Base-by-base conservation (phyloP, 2,888 invertebrate species). In the Lasioglossum leucozonium region DNA sequence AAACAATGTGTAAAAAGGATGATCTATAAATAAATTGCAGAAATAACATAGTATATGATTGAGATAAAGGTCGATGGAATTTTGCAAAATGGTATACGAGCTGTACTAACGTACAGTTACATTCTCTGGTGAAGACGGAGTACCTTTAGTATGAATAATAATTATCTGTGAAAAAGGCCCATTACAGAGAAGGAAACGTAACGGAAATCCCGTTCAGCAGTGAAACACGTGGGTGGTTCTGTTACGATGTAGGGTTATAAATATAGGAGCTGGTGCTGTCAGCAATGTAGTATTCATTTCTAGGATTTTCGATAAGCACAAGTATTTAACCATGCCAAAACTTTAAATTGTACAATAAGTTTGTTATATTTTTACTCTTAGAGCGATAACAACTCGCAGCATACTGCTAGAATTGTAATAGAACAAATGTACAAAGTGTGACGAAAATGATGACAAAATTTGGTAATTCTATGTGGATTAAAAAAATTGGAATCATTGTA, bases 191-290 rank as follows among this genome's bases (percentile, higher is more conserved):
- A 16, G 58, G 26, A 58, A 58, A 58, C 26, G 58, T 58, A 58
- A 58, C 58, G 58, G 58, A 58, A 58, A 58, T 58, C 58, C 26
- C 58, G 58, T 58, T 58, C 58, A 58, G 58, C 58, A 16, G 58
- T 26, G 16, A 58, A 58, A 58, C 58, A 58, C 58, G 58, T 58
- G 58, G 58, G 58, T 58, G 58, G 58, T n/a, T 58, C 58, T 58
- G 58, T 26, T 26, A 26, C 26, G 26, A 5, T 16, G 26, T 5
- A 5, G 58, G 26, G 13, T 58, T 58, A 58, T 58, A 58, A 58
- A 58, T 58, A 58, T 58, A 58, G 26, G 58, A 58, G 1, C 58
- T 58, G 13, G 13, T 13, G 26, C 58, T 26, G 26, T 58, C 58
- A 58, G 58, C 26, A 13, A 58, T 58, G 13, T 58, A n/a, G 58